A percentile compares a stretch with the other conserved stretches of the same genome.
Conservation (phyloP, 2,888 invertebrate species). For the Mystacides longicornis region DNA sequence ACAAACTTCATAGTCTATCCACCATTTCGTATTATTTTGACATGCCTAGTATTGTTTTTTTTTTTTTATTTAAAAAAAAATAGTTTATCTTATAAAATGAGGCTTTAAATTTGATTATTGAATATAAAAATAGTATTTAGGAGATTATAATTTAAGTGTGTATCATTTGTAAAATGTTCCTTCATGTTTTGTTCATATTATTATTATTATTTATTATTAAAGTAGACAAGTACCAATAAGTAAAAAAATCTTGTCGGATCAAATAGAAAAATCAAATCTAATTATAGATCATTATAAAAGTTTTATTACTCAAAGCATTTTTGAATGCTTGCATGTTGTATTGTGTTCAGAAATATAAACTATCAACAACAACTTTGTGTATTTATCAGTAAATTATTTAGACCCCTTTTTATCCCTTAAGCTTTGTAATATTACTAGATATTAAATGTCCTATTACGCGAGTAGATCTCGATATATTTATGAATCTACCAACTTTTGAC, state of each 20-base stretch:
- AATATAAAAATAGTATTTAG: no score
- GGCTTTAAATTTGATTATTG: no score
- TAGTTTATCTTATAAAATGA: no score
- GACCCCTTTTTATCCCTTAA: not conserved
- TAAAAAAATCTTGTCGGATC: conserved; percentile 9
- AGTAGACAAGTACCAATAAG: conserved; percentile 18
- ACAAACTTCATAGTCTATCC: no score
- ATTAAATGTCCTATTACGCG: no score
- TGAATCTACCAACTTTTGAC: no score
- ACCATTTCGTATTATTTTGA: no score
- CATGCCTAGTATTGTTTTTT: no score
- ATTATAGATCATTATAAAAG: conserved; percentile 41
- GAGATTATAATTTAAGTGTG: no score
- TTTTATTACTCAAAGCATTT: conserved; percentile 49
- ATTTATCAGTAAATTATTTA: not conserved
- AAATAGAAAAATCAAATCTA: conserved; percentile 37
- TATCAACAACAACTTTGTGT: conserved; percentile 14
- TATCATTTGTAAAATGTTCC: no score
- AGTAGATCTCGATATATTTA: no score
- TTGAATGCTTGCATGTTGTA: conserved; percentile 51
- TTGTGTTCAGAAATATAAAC: conserved; percentile 50
- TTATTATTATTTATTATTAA: not conserved
- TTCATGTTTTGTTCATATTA: not conserved
- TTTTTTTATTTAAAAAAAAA: no score
- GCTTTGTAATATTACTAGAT: not conserved